Base-by-base conservation (phyloP, 2,888 invertebrate species). In the Diaprepes abbreviatus region DNA sequence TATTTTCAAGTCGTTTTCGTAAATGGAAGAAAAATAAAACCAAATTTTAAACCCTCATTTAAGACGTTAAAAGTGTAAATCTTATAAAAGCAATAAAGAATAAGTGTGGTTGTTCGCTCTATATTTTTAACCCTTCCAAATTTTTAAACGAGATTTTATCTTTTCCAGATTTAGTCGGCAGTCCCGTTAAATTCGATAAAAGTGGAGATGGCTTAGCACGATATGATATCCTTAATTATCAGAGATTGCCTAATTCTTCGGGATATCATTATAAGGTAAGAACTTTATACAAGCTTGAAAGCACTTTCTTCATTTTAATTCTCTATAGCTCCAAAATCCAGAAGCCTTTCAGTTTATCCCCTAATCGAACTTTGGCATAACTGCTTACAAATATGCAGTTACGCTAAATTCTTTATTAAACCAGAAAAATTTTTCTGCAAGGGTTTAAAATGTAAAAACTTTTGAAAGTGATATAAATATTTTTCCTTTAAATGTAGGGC, bases 181-280 rank as follows among this genome's bases (percentile, higher is more conserved):
- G 89, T 75, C 86, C 87, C 73, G 90, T 92, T 7, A 87, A 89
- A 78, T 92, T 93, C 80, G 91, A 93, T 83, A 85, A 86, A 48
- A 88, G 90, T 77, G 93, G 93, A 0, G 93, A 93, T 79, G 92
- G 92, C 5, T 83, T 91, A 62, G 90, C 91, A 3, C 87, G 92
- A 50, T 93, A 93, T 82, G 91, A 90, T 75, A 90, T 93, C 74
- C 89, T 90, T 76, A 92, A 93, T 82, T 91, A 88, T 81, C 90
- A 90, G 79, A 85, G 86, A 73, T 79, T 86, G 66, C 79, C 80
- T 64, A 85, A 85, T 73, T 81, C 83, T 71, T 83, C 85, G 28
- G 85, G 85, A 74, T 87, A 86, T 77, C 84, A 85, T 74, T 89
- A 89, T 81, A 83, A 84, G 79, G 86, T 85, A 81, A 83, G 84